Conservation (phyloP, 2,888 invertebrate species). For the Blastobasis adustella region DNA sequence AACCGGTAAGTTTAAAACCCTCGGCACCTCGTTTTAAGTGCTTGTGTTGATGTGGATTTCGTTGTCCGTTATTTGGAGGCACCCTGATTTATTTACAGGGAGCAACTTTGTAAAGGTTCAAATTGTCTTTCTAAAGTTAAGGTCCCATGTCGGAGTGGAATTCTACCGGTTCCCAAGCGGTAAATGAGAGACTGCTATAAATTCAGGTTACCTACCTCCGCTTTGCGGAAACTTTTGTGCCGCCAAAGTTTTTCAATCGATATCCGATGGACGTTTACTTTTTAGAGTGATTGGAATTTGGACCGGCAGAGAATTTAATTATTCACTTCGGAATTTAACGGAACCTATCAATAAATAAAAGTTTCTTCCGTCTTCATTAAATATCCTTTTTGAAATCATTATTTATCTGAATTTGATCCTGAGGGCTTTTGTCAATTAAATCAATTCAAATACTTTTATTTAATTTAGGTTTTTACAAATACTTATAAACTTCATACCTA, state of each 20-base stretch:
- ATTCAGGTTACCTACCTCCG: constrained; percentile 21
- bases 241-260: constrained; percentile 32
- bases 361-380: not conserved
- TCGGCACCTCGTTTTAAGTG: no score
- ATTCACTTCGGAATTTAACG: constrained; percentile 3
- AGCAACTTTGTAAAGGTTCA: constrained; percentile 8
- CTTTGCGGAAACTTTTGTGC: constrained; percentile 30
- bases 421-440: no score
- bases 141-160: constrained; percentile 6
- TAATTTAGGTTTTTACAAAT: no score
- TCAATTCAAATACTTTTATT: no score
- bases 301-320: constrained; percentile 7
- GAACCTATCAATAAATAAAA: constrained; percentile 6
- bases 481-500: no score
- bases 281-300: constrained; percentile 20
- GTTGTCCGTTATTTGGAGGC: not conserved
- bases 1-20: constrained; percentile 33
- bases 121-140: constrained; percentile 2
- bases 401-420: no score
- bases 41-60: constrained; percentile 5
- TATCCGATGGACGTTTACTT: constrained; percentile 25
- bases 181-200: constrained; percentile 25
- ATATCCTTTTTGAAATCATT: no score
- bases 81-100: not conserved
- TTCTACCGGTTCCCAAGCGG: constrained; percentile 23